Evolutionary conservation across 2,888 invertebrate species (phyloP).

Genomic region (Pantelozetes paolii): DNA sequence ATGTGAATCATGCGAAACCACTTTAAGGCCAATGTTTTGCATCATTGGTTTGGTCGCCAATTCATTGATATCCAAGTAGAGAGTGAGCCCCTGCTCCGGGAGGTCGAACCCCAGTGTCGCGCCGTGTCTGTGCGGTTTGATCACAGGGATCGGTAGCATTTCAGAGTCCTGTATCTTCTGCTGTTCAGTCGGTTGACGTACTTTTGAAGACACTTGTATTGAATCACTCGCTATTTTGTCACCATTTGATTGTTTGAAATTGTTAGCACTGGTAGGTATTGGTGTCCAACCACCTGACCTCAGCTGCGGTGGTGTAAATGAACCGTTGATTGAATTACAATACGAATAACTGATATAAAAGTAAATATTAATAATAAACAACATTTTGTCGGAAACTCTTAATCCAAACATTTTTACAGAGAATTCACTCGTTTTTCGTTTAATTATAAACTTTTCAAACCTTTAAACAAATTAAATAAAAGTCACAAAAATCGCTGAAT

Average conservation of each 20-base stretch:
- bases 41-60: constrained; percentile 42
- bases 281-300: constrained; percentile 28
- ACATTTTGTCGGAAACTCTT: neutral
- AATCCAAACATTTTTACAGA: neutral
- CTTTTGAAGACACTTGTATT: constrained; percentile 21
- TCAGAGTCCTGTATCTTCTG: constrained; percentile 31
- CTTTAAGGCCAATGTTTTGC: constrained; percentile 42
- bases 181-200: neutral
- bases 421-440: no score
- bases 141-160: constrained; percentile 41
- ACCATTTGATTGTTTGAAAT: neutral
- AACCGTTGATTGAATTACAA: neutral
- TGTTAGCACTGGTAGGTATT: neutral
- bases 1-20: constrained; percentile 40
- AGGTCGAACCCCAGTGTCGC: constrained; percentile 44
- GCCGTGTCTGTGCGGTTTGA: constrained; percentile 42
- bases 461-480: no score
- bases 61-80: constrained; percentile 43
- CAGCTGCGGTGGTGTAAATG: neutral
- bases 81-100: constrained; percentile 41
- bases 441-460: no score
- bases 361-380: neutral
- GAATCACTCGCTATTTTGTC: constrained; percentile 21
- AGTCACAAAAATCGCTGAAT: no score
- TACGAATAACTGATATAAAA: neutral